Base-by-base conservation (phyloP, 2,113 vertebrate genomes). In the Micromys minutus region DNA sequence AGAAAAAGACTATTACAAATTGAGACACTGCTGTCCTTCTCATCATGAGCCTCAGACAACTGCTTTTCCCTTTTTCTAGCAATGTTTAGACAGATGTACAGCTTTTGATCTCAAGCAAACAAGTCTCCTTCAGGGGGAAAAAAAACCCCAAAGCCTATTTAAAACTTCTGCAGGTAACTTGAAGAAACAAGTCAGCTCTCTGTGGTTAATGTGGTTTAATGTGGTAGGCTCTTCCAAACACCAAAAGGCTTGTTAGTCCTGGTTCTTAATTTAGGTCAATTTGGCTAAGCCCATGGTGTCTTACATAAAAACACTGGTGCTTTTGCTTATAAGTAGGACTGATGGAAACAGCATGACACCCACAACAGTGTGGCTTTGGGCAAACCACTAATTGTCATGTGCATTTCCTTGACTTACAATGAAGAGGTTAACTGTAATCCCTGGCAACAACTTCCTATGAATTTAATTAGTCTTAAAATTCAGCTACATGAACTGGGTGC, bases 181-280 rank as follows among this genome's bases (percentile, higher is more conserved):
- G 88, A 59, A 83, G 85, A 26, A 97, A 90, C 10, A 77, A 92
- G 87, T 45, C 90, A 80, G 92, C 63, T 47, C 45, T 91, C 39
- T 92, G 86, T 83, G 95, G 91, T 71, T 65, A 45, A 39, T 63
- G 63, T 8, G 76, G 84, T 80, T 75, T 71, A 36, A 52, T 69
- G 63, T 7, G 76, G 84, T 80, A 52, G 13, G 65, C 67, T 77
- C 85, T 84, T 94, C 91, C 79, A 87, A 91, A 96, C 55, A 94
- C 89, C 91, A 45, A 79, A 89, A 97, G 45, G 67, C 69, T 80
- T 91, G 39, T 97, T 87, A 81, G 45, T 84, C 71, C 83, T 65
- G 95, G 80, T 55, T 95, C 86, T 95, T 96, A 95, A 95, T 96
- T 96, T 94, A 94, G 79, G 86, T 93, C 94, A 95, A 77, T 94